Evolutionary conservation across 2,797 vertebrate genomes (phyloP), one percentile per base, ranked within the genome.

Genomic region (Enteromius radiatus): DNA sequence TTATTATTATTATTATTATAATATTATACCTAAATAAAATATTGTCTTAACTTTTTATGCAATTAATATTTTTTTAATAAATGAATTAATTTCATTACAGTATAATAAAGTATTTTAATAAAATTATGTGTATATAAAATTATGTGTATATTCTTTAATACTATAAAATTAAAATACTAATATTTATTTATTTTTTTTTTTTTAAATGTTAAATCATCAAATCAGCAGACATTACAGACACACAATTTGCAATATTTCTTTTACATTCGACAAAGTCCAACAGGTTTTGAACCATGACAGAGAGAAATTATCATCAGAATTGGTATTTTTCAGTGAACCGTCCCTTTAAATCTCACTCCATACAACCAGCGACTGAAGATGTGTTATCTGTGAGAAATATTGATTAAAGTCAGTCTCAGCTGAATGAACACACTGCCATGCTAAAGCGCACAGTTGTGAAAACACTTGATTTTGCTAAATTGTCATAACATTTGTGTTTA

Each of bases 351-450:
- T 26, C 41, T 70, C 41, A 28, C 56, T 59, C 38, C 14, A 19
- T 19, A 64, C 70, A 83, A 43, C 68, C 76, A 75, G 26, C 31
- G 78, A 84, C 26, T 26, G 73, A 83, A 85, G 82, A 69, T 64
- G 82, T 84, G 81, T 86, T 88, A 84, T 90, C 82, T 83, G 68
- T 54, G 54, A 61, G 52, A 54, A 78, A 38, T 81, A 84, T 84
- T 73, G 73, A 61, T 74, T 81, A 82, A 73, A 70, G 54, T 8
- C 33, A 65, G 74, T 64, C 75, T 82, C 52, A 80, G 23, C 52
- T 38, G 23, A 52, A 15, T n/a, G n/a, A 79, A 69, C 33, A 54
- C n/a, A 12, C 28, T 26, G 19, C 38, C 2, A 52, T 68, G 49
- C 56, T 77, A 54, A 81, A 70, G 31, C 21, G 19, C 33, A 31